phyloP scores from a whole-genome alignment of 1,140 invertebrate species.

The Halyomorpha halys region DNA sequence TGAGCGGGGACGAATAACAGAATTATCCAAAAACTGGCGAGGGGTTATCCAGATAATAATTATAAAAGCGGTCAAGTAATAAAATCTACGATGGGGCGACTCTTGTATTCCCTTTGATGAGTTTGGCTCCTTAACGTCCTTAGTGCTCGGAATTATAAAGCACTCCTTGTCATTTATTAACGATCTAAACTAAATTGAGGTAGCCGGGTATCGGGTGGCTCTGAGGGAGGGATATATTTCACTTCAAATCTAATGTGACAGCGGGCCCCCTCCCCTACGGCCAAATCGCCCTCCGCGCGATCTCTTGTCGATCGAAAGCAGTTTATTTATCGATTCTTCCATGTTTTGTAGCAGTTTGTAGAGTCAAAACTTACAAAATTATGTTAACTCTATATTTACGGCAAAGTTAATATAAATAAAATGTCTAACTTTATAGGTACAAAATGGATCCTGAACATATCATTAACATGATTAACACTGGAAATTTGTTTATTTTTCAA shows the following conservation, averaged over 20 bases:
- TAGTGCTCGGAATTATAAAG: background rate
- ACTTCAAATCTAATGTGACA: slow-evolving; percentile 8
- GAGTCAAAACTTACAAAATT: no score
- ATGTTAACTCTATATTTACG: no score
- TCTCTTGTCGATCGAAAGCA: background rate
- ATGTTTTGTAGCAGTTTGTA: no score
- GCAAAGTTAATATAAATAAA: no score
- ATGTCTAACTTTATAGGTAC: no score
- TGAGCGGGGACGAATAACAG: background rate
- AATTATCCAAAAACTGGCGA: background rate
- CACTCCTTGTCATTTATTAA: slow-evolving; percentile 5
- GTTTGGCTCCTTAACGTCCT: background rate
- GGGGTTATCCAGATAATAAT: background rate
- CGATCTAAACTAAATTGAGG: background rate
- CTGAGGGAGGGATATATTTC: background rate
- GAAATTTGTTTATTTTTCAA: no score
- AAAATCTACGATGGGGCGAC: background rate
- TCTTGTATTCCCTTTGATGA: slow-evolving; percentile 10
- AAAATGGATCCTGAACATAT: no score
- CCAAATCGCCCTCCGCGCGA: background rate
- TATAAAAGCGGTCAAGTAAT: slow-evolving; percentile 9
- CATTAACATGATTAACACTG: no score
- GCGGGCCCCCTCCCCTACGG: background rate
- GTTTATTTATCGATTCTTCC: background rate
- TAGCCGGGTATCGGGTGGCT: background rate